Evolutionary conservation across 92 coral and sea anemone genomes (phyloP).

Genomic region (Micromussa lordhowensis): DNA sequence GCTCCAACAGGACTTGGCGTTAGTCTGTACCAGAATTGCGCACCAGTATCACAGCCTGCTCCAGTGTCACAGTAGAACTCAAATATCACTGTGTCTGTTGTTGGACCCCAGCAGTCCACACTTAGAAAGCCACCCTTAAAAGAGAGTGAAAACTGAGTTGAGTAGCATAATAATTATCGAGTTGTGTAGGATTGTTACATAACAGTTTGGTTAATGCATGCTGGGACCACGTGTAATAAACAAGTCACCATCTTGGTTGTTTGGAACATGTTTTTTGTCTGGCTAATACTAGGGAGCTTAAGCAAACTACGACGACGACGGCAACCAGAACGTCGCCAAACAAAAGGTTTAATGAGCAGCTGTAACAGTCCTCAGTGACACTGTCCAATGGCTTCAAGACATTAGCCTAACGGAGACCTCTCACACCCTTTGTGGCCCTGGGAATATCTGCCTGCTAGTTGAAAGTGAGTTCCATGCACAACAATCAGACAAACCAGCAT

Average conservation of each 20-base stretch:
- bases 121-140: constrained; percentile 58
- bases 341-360: too few relatives aligned
- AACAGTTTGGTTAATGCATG: too few relatives aligned
- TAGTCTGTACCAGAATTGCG: constrained; percentile 87
- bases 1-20: constrained; percentile 74
- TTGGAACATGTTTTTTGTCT: too few relatives aligned
- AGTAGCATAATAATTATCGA: background rate
- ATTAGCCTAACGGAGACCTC: constrained; percentile 4
- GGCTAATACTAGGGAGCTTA: too few relatives aligned
- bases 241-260: too few relatives aligned
- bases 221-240: too few relatives aligned
- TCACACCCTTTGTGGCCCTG: constrained; percentile 13
- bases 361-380: constrained; percentile 21
- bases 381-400: constrained; percentile 27
- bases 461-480: constrained; percentile 46
- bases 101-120: constrained; percentile 66
- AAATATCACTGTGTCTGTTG: constrained; percentile 65
- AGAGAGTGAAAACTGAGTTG: background rate
- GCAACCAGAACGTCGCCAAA: too few relatives aligned
- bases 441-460: constrained; percentile 42
- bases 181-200: too few relatives aligned
- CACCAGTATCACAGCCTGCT: constrained; percentile 77
- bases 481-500: constrained; percentile 34
- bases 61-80: constrained; percentile 88
- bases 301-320: too few relatives aligned